Evolutionary conservation across 2,113 vertebrate species (phyloP).

Genomic region (Camelus dromedarius): DNA sequence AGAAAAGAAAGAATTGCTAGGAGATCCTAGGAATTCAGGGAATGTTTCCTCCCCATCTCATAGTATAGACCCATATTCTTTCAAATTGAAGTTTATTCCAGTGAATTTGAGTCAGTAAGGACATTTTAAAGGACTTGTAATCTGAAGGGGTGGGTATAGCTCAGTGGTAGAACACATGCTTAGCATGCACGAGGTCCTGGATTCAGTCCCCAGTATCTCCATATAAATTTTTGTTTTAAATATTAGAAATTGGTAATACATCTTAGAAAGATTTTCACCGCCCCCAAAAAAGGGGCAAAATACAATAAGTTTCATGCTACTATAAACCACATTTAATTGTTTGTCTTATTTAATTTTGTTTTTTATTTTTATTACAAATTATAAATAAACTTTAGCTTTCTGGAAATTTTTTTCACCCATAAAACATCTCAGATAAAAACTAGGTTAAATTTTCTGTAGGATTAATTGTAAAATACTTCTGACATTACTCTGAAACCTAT

Average conservation of each 20-base stretch:
- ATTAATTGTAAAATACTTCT: not conserved
- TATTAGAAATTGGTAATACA: not conserved
- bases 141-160: no score
- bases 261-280: not conserved
- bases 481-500: not conserved
- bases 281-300: not conserved
- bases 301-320: not conserved
- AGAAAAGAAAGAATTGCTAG: not conserved
- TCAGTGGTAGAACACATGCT: no score
- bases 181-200: no score
- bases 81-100: slow-evolving; percentile 14
- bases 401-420: not conserved
- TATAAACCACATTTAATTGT: not conserved
- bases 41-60: not conserved
- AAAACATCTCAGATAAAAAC: not conserved
- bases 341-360: not conserved
- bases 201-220: no score
- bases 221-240: not conserved
- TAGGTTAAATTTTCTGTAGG: not conserved
- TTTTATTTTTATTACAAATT: not conserved
- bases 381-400: not conserved
- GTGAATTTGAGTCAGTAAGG: not conserved
- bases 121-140: not conserved
- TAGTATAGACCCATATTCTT: not conserved
- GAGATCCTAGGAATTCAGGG: not conserved